phyloP scores from a whole-genome alignment of 2,888 invertebrate genomes.

The Selenia dentaria region DNA sequence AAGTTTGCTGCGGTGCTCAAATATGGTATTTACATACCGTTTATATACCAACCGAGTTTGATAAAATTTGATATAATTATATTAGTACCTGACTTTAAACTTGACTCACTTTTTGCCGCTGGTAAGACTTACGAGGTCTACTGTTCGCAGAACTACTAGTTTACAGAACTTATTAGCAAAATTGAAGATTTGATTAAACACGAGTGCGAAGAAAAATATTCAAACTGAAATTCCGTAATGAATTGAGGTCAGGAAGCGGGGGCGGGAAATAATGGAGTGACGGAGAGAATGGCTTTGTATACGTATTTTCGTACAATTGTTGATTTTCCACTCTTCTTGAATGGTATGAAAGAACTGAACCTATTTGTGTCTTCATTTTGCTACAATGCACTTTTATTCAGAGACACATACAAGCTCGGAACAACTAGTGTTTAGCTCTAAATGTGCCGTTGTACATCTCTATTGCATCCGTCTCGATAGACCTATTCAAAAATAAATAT shows the following conservation, averaged over 20 bases:
- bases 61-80: too few species aligned
- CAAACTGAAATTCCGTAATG: slow-evolving; percentile 47
- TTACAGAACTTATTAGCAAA: slow-evolving; percentile 40
- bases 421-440: not conserved
- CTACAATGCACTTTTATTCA: slow-evolving; percentile 8
- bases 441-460: not conserved
- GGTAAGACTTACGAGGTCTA: too few species aligned
- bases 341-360: slow-evolving; percentile 39
- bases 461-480: not conserved
- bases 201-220: slow-evolving; percentile 42
- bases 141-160: too few species aligned
- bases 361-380: slow-evolving; percentile 39
- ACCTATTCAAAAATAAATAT: too few species aligned
- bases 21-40: too few species aligned
- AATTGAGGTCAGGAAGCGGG: slow-evolving; percentile 51
- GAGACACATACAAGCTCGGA: not conserved
- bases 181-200: slow-evolving; percentile 47
- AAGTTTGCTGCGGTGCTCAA: too few species aligned
- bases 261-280: slow-evolving; percentile 45
- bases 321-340: slow-evolving; percentile 38
- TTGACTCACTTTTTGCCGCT: too few species aligned
- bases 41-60: too few species aligned
- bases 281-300: slow-evolving; percentile 42
- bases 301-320: slow-evolving; percentile 41
- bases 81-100: too few species aligned